Conservation (phyloP, 2,797 vertebrate species). For the Sebastes iracundus region DNA sequence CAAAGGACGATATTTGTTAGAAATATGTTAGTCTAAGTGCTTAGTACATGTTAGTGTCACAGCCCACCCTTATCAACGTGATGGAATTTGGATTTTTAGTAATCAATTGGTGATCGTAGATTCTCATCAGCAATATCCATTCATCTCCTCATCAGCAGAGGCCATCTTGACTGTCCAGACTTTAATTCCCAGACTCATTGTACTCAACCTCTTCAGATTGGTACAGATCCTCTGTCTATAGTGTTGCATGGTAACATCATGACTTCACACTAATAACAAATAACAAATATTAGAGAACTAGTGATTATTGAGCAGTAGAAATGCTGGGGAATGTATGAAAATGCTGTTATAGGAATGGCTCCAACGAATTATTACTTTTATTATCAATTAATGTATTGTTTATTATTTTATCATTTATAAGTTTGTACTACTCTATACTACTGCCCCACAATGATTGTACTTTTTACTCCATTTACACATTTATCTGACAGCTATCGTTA, state of each 20-base stretch:
- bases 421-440: neutral
- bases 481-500: neutral
- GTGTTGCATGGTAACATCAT: neutral
- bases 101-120: constrained; percentile 8
- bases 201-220: neutral
- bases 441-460: neutral
- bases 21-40: neutral
- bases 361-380: neutral
- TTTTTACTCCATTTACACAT: neutral
- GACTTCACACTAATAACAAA: neutral
- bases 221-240: neutral
- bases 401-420: neutral
- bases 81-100: neutral
- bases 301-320: neutral
- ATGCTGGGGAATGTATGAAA: neutral
- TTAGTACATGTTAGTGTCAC: neutral
- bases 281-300: neutral
- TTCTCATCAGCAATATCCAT: constrained; percentile 3
- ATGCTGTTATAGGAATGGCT: neutral
- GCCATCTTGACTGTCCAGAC: constrained; percentile 14
- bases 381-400: neutral
- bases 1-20: neutral
- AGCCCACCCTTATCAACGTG: neutral
- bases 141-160: constrained; percentile 23
- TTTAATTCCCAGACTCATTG: neutral